These are phyloP conservation scores for Lobophora halterata DNA, from an alignment of 2,888 invertebrate species.

Conservation along the genomic window DNA sequence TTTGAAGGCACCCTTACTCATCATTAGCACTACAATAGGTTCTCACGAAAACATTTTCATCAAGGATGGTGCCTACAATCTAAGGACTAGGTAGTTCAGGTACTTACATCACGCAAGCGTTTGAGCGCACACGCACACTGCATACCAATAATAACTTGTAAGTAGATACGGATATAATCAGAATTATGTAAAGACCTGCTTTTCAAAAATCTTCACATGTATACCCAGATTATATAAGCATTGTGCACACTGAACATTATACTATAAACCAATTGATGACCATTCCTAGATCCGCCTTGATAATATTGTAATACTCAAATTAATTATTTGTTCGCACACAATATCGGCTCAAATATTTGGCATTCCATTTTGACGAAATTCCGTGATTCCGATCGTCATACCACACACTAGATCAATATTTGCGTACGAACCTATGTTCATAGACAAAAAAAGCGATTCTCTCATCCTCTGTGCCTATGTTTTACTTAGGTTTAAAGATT, in stretches of 20 bases:
- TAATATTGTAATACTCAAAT: constrained; percentile 32
- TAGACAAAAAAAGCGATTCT: no score
- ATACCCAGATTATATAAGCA: not conserved
- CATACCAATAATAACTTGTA: constrained; percentile 22
- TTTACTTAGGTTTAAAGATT: no score
- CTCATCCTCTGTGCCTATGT: no score
- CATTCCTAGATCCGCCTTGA: constrained; percentile 14
- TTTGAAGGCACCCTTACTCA: no score
- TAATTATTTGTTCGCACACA: constrained; percentile 29
- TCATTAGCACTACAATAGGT: constrained; percentile 10
- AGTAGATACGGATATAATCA: not conserved
- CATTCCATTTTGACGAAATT: constrained; percentile 15
- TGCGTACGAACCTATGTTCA: no score
- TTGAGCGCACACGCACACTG: not conserved
- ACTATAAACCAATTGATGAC: constrained; percentile 33
- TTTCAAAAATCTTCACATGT: no score
- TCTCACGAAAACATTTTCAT: constrained; percentile 15
- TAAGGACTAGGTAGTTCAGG: constrained; percentile 3
- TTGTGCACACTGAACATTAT: constrained; percentile 30
- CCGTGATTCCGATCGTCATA: not conserved
- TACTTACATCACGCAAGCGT: constrained; percentile 8
- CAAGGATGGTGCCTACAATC: constrained; percentile 9
- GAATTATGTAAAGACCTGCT: constrained; percentile 10
- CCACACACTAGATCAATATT: no score
- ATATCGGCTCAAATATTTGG: constrained; percentile 25